Percentiles rank a stretch among this genome's conserved stretches.
These are phyloP conservation scores for Danionella cerebrum DNA, from an alignment of 2,113 vertebrate genomes.

Conservation along the genomic window DNA sequence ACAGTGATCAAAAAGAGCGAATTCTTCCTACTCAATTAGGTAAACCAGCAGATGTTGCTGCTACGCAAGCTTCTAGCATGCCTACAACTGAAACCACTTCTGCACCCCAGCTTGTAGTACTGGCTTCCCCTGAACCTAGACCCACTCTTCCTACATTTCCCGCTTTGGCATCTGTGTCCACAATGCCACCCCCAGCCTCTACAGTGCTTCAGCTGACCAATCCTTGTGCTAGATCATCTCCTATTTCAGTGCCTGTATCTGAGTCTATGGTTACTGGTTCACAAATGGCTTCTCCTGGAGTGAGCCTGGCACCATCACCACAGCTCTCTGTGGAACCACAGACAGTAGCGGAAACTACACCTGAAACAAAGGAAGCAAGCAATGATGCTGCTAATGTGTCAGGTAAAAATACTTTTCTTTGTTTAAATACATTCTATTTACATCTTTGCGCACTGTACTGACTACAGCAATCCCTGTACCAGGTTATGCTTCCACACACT, in stretches of 20 bases:
- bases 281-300: conserved; percentile 17
- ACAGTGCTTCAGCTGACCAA: conserved; percentile 21
- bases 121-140: conserved; percentile 34
- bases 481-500: too few relatives aligned
- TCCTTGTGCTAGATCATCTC: conserved; percentile 37
- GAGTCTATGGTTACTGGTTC: conserved; percentile 41
- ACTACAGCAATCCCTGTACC: too few relatives aligned
- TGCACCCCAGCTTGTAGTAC: background rate
- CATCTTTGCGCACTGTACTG: too few relatives aligned
- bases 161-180: conserved; percentile 35
- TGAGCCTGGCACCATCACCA: conserved; percentile 39
- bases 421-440: background rate
- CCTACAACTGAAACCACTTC: conserved; percentile 42
- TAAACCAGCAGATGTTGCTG: conserved; percentile 41
- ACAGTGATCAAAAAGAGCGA: conserved; percentile 56
- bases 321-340: conserved; percentile 12
- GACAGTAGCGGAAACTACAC: conserved; percentile 27
- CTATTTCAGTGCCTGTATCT: conserved; percentile 44
- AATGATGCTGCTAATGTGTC: conserved; percentile 39
- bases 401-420: conserved; percentile 54
- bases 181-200: conserved; percentile 30
- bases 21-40: conserved; percentile 56
- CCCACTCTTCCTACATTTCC: conserved; percentile 32
- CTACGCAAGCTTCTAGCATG: conserved; percentile 37
- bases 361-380: conserved; percentile 20